Base-by-base conservation (phyloP, 2,888 invertebrate genomes). In the Atrina japonica region DNA sequence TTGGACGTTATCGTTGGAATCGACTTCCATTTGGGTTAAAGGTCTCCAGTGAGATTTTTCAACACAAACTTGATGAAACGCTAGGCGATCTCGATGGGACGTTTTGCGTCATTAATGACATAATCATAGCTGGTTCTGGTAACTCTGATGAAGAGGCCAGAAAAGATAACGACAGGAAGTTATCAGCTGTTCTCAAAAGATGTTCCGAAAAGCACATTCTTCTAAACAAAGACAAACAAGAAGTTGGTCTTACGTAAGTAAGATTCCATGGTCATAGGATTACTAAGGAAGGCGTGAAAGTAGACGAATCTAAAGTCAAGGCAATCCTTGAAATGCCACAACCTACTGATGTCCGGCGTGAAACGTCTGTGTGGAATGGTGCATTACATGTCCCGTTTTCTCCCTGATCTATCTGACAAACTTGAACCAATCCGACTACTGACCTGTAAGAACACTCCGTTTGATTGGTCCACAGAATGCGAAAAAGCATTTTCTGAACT, bases 21-120 rank as follows among this genome's bases (percentile, higher is more conserved):
- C 79, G 76, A 80, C 78, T 2, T 78, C 78, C 23, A 77, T 75
- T 11, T 83, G 76, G 67, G 76, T n/a, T n/a, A n/a, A n/a, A n/a
- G n/a, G n/a, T n/a, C n/a, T n/a, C n/a, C n/a, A n/a, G n/a, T n/a
- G n/a, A n/a, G n/a, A n/a, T n/a, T n/a, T n/a, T n/a, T n/a, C n/a
- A n/a, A n/a, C n/a, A n/a, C n/a, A n/a, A n/a, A n/a, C n/a, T n/a
- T n/a, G n/a, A n/a, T n/a, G n/a, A n/a, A n/a, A n/a, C n/a, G n/a
- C n/a, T n/a, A n/a, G 81, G 2, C 61, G 78, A 59, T 5, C 52
- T 77, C 18, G 66, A 69, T 14, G 74, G 66, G 16, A 63, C 27
- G 30, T 75, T 77, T 40, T 47, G 68, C 0, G 71, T 72, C 21
- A 67, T 65, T 25, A 71, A 76, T 58, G 76, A 69, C 52, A 77